A percentile compares a stretch with the other conserved stretches of the same genome.
Conservation (phyloP, 2,113 vertebrate species). For the Hyperopisus bebe region DNA sequence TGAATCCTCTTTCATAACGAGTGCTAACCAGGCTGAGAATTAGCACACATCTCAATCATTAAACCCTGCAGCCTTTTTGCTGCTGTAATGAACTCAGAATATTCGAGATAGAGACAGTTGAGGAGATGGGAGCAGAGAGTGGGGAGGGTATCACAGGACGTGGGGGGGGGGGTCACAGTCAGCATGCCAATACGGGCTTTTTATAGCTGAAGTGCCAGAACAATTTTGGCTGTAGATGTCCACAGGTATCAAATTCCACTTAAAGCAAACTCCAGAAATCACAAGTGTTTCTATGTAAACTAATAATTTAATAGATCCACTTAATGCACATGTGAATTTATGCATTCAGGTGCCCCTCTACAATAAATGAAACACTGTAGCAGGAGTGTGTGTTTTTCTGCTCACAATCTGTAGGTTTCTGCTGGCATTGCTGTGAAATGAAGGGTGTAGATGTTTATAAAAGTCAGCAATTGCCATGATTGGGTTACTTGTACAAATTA, state of each 20-base stretch:
- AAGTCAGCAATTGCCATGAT: slow-evolving; percentile 45
- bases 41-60: slow-evolving; percentile 34
- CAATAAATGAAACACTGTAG: slow-evolving; percentile 24
- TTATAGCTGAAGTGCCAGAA: slow-evolving; percentile 18
- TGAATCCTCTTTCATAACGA: slow-evolving; percentile 33
- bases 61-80: slow-evolving; percentile 16
- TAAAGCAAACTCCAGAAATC: slow-evolving; percentile 21
- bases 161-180: background rate
- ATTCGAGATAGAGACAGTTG: background rate
- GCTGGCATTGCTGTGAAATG: slow-evolving; percentile 30
- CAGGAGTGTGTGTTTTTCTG: no score
- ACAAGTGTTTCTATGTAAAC: slow-evolving; percentile 31
- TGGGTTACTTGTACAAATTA: slow-evolving; percentile 63
- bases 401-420: slow-evolving; percentile 29
- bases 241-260: slow-evolving; percentile 40
- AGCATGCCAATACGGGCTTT: slow-evolving; percentile 1
- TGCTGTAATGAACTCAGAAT: slow-evolving; percentile 12
- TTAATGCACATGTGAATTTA: slow-evolving; percentile 32
- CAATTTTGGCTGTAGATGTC: slow-evolving; percentile 12
- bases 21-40: slow-evolving; percentile 35
- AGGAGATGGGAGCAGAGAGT: background rate
- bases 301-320: slow-evolving; percentile 38
- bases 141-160: background rate
- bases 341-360: slow-evolving; percentile 11
- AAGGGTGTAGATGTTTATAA: slow-evolving; percentile 39